A percentile compares a stretch with the other conserved stretches of the same genome.
These are phyloP conservation scores for Bufotes viridis DNA, from an alignment of 2,797 vertebrate genomes.

Conservation along the genomic window DNA sequence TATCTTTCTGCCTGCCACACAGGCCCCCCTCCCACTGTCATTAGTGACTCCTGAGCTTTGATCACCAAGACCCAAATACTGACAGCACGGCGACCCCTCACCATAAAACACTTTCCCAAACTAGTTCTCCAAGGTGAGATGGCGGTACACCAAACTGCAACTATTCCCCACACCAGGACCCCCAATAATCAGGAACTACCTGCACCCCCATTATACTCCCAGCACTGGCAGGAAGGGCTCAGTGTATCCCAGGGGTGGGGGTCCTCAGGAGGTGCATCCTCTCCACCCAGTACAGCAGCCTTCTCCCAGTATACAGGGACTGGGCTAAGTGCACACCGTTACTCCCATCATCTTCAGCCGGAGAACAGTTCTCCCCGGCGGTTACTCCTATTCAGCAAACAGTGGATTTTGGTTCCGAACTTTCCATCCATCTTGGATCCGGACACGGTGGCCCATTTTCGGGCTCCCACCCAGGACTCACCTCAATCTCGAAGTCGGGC, in stretches of 20 bases:
- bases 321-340: not conserved
- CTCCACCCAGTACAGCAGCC: not conserved
- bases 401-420: not conserved
- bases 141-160: not conserved
- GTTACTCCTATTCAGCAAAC: not conserved
- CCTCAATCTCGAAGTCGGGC: constrained; percentile 98
- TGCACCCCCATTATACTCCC: not conserved
- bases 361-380: not conserved
- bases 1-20: not conserved
- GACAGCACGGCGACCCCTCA: not conserved
- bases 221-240: not conserved
- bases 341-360: not conserved
- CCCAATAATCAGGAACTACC: no score
- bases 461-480: constrained; percentile 64
- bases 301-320: no score
- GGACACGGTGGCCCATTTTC: not conserved
- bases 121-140: not conserved
- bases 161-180: not conserved
- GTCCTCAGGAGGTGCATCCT: no score
- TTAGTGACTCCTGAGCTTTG: not conserved
- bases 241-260: no score
- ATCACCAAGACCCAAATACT: not conserved
- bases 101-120: not conserved
- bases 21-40: not conserved
- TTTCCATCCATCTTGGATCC: not conserved